Conservation (phyloP, 2,797 vertebrate genomes). For the Glyptemys insculpta region DNA sequence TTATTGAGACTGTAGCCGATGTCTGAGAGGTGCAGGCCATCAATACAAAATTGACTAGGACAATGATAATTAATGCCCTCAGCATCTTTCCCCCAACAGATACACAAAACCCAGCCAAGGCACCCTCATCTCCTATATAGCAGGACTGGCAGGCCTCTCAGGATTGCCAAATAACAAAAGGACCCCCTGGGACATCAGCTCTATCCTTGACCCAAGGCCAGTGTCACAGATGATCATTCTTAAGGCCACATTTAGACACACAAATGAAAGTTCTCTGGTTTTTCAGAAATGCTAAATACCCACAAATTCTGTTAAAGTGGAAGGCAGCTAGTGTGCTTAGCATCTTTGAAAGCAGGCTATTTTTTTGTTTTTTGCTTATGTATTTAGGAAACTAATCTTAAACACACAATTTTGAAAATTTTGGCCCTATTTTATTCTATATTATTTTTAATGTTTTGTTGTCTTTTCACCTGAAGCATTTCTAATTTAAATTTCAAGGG, state of each 20-base stretch:
- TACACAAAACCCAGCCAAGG: neutral
- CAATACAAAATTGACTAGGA: neutral
- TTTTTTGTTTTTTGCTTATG: neutral
- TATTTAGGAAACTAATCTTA: neutral
- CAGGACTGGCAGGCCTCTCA: neutral
- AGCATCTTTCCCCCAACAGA: neutral
- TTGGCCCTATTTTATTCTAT: neutral
- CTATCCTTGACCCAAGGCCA: neutral
- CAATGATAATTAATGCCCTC: neutral
- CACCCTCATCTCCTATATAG: neutral
- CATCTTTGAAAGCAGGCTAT: neutral
- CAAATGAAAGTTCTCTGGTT: neutral
- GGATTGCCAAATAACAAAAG: neutral
- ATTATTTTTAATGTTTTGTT: neutral
- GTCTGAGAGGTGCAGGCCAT: neutral
- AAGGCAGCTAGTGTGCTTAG: neutral
- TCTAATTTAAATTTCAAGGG: neutral
- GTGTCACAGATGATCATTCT: neutral
- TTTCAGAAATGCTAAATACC: neutral
- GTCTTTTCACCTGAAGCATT: neutral
- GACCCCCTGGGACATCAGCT: neutral
- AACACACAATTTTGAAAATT: neutral
- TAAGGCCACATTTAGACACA: neutral
- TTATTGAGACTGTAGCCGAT: neutral
- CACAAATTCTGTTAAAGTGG: neutral